Evolutionary conservation across 2,888 invertebrate genomes (phyloP), one percentile per base, ranked within the genome.

Genomic region (Pristionchus maxplancki): DNA sequence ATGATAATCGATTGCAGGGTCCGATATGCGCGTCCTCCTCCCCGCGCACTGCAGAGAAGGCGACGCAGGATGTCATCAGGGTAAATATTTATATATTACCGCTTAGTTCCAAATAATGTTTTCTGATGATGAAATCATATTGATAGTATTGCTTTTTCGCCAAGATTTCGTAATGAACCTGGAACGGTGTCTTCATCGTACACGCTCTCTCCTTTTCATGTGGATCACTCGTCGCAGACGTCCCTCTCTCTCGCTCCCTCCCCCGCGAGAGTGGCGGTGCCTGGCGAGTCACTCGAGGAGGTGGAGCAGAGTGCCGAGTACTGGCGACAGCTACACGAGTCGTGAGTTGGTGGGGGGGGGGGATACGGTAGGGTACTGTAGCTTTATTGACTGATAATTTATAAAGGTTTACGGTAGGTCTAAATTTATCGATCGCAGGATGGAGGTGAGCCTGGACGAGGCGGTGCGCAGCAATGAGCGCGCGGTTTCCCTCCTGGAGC

Each of bases 271-370:
- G 34, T 28, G 24, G 1, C 20, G 0, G 31, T 84, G 13, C 31
- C 31, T 1, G 84, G 24, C 0, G 24, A 34, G n/a, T 28, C 24
- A 6, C 28, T 67, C 34, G 34, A 64, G 28, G 67, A 86, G 48
- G 71, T 20, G 31, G 71, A 86, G 31, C 86, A 31, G 31, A 71
- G 48, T n/a, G 86, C 67, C 5, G 86, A 86, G 48, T 86, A 86
- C 71, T 86, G 62, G 37, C 40, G 86, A 31, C 67, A 64, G 34
- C 3, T 86, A 2, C 86, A 86, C 34, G 86, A 86, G 15, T n/a
- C 24, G 86, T 86, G 15, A 40, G 74, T 74, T 11, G 64, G n/a
- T 24, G 1, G 78, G n/a, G 31, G 28, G 64, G 64, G 64, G 64
- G n/a, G 64, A n/a, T n/a, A 31, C 71, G 11, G 20, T 58, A 58